These are phyloP conservation scores for Tetranychus truncatus DNA, from an alignment of 2,888 invertebrate genomes.

Conservation along the genomic window DNA sequence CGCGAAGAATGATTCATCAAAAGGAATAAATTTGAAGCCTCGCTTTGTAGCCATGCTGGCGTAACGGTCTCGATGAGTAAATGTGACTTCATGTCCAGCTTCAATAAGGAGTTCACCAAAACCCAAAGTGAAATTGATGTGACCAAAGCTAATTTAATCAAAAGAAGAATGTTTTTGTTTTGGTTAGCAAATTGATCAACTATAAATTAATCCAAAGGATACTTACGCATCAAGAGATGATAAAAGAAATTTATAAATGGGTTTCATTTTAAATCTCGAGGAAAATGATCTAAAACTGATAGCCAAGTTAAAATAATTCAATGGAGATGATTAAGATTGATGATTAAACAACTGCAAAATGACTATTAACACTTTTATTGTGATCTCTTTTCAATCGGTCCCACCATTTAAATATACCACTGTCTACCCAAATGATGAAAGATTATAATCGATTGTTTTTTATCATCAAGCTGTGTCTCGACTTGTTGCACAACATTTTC, in stretches of 20 bases:
- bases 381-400: no score
- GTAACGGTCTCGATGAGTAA: background rate
- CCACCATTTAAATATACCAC: no score
- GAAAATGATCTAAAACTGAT: background rate
- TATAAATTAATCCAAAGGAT: background rate
- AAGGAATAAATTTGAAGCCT: background rate
- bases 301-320: background rate
- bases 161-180: no score
- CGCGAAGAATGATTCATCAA: background rate
- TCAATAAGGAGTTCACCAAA: background rate
- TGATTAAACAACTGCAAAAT: background rate
- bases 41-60: background rate
- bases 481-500: no score
- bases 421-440: no score
- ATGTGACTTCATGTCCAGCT: background rate
- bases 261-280: background rate
- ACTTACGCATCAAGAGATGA: background rate
- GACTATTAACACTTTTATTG: no score
- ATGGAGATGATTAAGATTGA: background rate
- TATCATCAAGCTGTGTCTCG: no score
- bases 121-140: background rate
- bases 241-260: background rate
- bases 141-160: background rate
- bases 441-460: no score
- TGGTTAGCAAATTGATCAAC: no score